phyloP scores from a whole-genome alignment of 2,888 invertebrate species.

The Drosophila melanosoma region DNA sequence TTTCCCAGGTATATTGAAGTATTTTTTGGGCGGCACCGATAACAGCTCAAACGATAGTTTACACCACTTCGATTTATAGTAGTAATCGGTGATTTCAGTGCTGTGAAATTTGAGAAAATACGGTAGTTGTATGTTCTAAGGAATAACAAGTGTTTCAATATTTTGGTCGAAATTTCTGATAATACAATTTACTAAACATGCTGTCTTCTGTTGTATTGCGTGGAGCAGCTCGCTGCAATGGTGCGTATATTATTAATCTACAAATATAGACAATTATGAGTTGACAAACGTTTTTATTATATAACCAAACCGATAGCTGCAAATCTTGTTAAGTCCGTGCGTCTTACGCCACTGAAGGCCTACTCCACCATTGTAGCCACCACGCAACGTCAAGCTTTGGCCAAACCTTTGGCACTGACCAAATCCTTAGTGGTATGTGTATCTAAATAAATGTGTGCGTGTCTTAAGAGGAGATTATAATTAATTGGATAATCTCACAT shows the following conservation, averaged over 20 bases:
- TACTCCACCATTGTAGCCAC: constrained; percentile 71
- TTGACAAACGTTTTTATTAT: constrained; percentile 65
- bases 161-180: constrained; percentile 40
- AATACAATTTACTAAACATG: constrained; percentile 33
- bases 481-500: constrained; percentile 1
- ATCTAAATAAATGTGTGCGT: constrained; percentile 5
- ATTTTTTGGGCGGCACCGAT: constrained; percentile 17
- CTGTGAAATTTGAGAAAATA: constrained; percentile 38
- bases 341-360: constrained; percentile 74
- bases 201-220: constrained; percentile 80
- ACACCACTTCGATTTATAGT: constrained; percentile 6
- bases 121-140: constrained; percentile 20
- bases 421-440: constrained; percentile 67
- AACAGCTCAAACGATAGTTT: constrained; percentile 17
- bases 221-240: constrained; percentile 76
- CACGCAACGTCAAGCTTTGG: constrained; percentile 58
- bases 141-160: constrained; percentile 45
- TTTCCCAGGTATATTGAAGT: neutral
- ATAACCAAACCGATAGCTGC: constrained; percentile 72
- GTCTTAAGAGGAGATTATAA: neutral
- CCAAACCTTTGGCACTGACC: constrained; percentile 63
- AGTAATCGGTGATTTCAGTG: constrained; percentile 39
- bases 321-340: constrained; percentile 68
- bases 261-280: neutral
- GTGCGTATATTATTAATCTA: constrained; percentile 49